A percentile compares a stretch with the other conserved stretches of the same genome.
phyloP scores from a whole-genome alignment of 2,797 vertebrate genomes.

The Protonibea diacanthus region DNA sequence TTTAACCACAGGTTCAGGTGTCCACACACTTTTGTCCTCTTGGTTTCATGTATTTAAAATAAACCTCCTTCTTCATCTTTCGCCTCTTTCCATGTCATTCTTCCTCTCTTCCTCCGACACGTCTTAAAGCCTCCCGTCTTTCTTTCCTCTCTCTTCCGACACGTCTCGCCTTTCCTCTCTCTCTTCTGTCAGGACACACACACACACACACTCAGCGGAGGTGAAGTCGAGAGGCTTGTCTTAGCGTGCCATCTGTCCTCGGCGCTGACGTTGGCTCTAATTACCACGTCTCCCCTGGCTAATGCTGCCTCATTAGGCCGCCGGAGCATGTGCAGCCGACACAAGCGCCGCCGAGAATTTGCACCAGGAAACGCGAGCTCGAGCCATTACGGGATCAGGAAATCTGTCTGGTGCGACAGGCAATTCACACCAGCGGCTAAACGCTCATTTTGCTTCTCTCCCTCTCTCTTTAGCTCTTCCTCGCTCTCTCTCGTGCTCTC shows the following conservation, averaged over 20 bases:
- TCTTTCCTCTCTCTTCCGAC: conserved; percentile 57
- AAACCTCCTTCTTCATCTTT: conserved; percentile 8
- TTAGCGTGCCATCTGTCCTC: conserved; percentile 90
- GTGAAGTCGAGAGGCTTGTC: conserved; percentile 84
- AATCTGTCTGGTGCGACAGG: conserved; percentile 90
- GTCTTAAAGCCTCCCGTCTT: conserved; percentile 40
- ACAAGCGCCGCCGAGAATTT: conserved; percentile 87
- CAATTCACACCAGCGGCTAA: conserved; percentile 90
- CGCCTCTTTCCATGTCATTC: conserved; percentile 13
- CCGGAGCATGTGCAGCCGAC: conserved; percentile 90
- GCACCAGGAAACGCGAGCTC: conserved; percentile 85
- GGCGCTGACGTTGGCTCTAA: conserved; percentile 88
- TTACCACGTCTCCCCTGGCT: conserved; percentile 87
- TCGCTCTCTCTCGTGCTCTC: conserved; percentile 60
- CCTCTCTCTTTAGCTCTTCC: conserved; percentile 43
- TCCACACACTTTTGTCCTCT: conserved; percentile 12
- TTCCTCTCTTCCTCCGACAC: conserved; percentile 46
- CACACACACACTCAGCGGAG: conserved; percentile 59
- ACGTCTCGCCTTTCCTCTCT: conserved; percentile 63
- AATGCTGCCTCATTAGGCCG: conserved; percentile 89
- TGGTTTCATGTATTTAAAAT: not conserved
- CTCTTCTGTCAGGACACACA: conserved; percentile 69
- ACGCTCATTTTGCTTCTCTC: conserved; percentile 88
- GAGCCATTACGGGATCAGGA: conserved; percentile 88
- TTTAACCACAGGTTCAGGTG: not conserved